Conservation (phyloP, 2,113 vertebrate species). For the Chionis minor region DNA sequence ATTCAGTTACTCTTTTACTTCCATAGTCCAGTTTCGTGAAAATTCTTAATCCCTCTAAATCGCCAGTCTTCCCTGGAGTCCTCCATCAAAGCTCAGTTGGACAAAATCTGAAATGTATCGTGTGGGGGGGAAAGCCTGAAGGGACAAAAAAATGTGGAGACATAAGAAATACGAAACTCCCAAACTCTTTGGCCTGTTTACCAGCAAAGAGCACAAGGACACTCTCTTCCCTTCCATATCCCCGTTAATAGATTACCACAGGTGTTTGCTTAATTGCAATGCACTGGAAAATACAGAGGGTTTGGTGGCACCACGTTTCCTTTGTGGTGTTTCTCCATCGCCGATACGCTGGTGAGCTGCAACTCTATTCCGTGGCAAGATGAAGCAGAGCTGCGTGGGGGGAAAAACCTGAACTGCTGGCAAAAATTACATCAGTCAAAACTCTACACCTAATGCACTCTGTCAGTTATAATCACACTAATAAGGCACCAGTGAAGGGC, state of each 20-base stretch:
- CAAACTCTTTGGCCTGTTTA: not conserved
- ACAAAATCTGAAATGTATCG: not conserved
- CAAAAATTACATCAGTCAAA: constrained; percentile 12
- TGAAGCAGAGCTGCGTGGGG: not conserved
- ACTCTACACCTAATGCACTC: not conserved
- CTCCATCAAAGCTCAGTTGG: not conserved
- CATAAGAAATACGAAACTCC: not conserved
- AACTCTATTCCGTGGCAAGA: not conserved
- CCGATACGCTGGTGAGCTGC: not conserved
- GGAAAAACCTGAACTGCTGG: not conserved
- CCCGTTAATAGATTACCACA: not conserved
- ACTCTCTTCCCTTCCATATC: not conserved
- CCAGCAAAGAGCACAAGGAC: not conserved
- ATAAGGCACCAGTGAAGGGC: not conserved
- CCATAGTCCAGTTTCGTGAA: not conserved
- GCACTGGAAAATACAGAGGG: not conserved
- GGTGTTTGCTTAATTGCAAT: not conserved
- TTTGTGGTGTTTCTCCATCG: not conserved
- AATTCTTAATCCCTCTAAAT: not conserved
- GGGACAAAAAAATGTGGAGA: not conserved
- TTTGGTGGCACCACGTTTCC: not conserved
- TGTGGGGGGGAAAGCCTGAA: accelerated
- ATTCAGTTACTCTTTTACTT: not conserved
- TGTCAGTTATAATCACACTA: not conserved
- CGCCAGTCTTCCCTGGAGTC: not conserved